Evolutionary conservation across 1,140 invertebrate genomes (phyloP).

Genomic region (Drosophila asahinai): DNA sequence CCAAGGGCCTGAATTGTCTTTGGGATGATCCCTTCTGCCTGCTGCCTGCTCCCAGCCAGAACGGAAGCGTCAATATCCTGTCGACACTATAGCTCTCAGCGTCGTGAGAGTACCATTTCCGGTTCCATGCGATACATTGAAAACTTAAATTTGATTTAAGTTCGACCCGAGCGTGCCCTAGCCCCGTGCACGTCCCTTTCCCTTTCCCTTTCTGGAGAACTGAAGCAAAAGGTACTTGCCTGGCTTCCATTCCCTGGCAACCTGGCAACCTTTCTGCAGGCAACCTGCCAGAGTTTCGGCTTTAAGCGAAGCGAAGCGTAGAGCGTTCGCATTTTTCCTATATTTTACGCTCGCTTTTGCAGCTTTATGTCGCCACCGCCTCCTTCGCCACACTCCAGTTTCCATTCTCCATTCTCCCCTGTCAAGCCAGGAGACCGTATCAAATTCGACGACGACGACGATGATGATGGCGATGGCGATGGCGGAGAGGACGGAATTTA

Average conservation of each 20-base stretch:
- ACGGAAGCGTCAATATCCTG: slow-evolving; percentile 47
- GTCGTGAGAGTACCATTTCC: slow-evolving; percentile 56
- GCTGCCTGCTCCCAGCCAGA: background rate
- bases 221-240: slow-evolving; percentile 50
- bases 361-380: slow-evolving; percentile 55
- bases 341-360: slow-evolving; percentile 47
- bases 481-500: slow-evolving; percentile 67
- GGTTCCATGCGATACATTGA: slow-evolving; percentile 48
- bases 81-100: slow-evolving; percentile 42
- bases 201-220: slow-evolving; percentile 18
- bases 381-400: slow-evolving; percentile 24
- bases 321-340: slow-evolving; percentile 62
- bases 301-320: slow-evolving; percentile 56
- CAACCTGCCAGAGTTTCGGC: slow-evolving; percentile 33
- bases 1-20: slow-evolving; percentile 11
- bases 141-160: slow-evolving; percentile 77
- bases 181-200: background rate
- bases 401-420: slow-evolving; percentile 36
- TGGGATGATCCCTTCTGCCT: background rate
- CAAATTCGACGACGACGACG: slow-evolving; percentile 70
- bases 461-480: slow-evolving; percentile 23
- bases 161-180: slow-evolving; percentile 13
- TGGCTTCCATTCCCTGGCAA: slow-evolving; percentile 66
- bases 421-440: slow-evolving; percentile 56
- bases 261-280: slow-evolving; percentile 39